These are phyloP conservation scores for Acrocephalus kingi DNA, from an alignment of 2,113 vertebrate species.

Conservation along the genomic window DNA sequence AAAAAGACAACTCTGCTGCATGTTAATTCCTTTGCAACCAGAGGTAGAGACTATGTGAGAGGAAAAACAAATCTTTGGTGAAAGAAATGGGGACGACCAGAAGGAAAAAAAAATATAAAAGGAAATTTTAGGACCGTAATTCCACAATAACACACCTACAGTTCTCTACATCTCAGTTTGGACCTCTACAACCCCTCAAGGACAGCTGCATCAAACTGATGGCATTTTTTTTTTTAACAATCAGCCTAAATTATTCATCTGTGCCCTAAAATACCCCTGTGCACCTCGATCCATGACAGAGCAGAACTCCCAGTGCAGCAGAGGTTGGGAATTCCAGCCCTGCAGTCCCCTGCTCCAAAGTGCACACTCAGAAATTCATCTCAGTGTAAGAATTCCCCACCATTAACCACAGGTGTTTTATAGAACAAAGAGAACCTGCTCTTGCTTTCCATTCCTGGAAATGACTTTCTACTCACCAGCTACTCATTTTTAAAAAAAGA, in stretches of 20 bases:
- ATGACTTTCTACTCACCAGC: neutral
- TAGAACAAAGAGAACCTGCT: slow-evolving; percentile 49
- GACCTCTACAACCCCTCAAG: neutral
- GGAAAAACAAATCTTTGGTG: slow-evolving; percentile 23
- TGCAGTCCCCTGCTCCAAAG: neutral
- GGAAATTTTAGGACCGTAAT: neutral
- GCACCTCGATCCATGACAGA: neutral
- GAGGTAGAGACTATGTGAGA: neutral
- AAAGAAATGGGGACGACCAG: neutral
- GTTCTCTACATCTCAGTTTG: neutral
- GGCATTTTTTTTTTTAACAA: neutral
- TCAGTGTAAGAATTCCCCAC: neutral
- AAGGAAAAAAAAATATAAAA: neutral
- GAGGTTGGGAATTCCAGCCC: neutral
- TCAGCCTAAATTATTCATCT: neutral
- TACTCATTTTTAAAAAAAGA: neutral
- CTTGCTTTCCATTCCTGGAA: slow-evolving; percentile 1
- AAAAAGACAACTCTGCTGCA: neutral
- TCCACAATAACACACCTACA: neutral
- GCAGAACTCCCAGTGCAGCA: neutral
- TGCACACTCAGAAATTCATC: neutral
- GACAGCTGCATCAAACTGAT: neutral
- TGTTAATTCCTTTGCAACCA: neutral
- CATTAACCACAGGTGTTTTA: neutral
- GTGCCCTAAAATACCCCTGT: neutral